These are phyloP conservation scores for Mobula hypostoma DNA, from an alignment of 2,113 vertebrate genomes.

Conservation along the genomic window DNA sequence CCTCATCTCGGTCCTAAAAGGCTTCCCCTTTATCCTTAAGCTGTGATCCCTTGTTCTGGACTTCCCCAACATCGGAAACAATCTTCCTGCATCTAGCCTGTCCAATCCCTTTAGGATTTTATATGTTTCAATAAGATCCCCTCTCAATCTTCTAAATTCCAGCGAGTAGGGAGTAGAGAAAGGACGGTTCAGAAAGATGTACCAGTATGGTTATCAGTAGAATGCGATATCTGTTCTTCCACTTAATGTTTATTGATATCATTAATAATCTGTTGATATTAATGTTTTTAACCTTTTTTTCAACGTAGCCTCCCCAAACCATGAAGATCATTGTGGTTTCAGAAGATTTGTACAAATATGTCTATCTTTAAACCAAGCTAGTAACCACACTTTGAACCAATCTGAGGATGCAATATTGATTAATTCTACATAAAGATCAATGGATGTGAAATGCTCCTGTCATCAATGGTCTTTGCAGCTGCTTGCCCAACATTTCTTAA, in stretches of 20 bases:
- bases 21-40: too few species aligned
- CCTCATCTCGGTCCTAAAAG: too few species aligned
- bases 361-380: too few species aligned
- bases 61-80: too few species aligned
- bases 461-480: not conserved
- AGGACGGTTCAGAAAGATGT: too few species aligned
- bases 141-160: too few species aligned
- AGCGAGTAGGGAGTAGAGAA: too few species aligned
- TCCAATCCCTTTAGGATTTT: too few species aligned
- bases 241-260: not conserved
- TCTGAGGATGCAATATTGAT: not conserved
- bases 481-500: not conserved
- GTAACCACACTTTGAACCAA: not conserved
- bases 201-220: not conserved
- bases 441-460: not conserved
- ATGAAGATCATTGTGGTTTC: not conserved
- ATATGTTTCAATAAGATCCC: too few species aligned
- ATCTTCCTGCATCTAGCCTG: too few species aligned
- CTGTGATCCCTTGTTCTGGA: too few species aligned
- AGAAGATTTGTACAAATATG: not conserved
- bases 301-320: not conserved
- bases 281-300: not conserved
- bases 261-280: not conserved
- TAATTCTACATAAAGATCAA: not conserved
- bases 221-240: not conserved